Evolutionary conservation across 2,797 vertebrate genomes (phyloP).

Genomic region (Sandelia bainsii): DNA sequence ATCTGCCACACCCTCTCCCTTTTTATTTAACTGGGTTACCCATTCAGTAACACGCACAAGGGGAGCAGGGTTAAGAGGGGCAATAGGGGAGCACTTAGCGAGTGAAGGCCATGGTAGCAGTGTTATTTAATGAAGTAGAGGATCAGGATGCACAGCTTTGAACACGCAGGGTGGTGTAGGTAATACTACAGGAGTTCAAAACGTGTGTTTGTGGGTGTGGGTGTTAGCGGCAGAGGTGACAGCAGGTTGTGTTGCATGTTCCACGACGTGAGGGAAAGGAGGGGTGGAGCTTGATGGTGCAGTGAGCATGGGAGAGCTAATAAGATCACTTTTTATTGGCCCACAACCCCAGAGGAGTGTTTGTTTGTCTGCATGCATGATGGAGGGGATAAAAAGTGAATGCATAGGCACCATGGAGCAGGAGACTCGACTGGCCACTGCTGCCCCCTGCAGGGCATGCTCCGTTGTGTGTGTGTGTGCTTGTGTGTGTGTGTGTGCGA

Average conservation of each 20-base stretch:
- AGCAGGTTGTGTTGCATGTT: conserved; percentile 70
- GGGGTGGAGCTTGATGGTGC: conserved; percentile 57
- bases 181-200: conserved; percentile 54
- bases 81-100: conserved; percentile 76
- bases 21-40: conserved; percentile 69
- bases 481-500: background rate
- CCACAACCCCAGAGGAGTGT: conserved; percentile 77
- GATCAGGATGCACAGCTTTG: conserved; percentile 68
- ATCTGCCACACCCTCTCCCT: conserved; percentile 37
- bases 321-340: conserved; percentile 82
- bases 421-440: conserved; percentile 74
- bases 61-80: conserved; percentile 67
- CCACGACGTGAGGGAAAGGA: conserved; percentile 53
- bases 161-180: conserved; percentile 61
- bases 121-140: conserved; percentile 82
- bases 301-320: conserved; percentile 66
- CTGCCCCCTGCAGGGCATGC: conserved; percentile 82
- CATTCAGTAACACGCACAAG: conserved; percentile 61
- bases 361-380: conserved; percentile 82
- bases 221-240: conserved; percentile 58
- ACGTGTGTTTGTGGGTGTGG: conserved; percentile 45
- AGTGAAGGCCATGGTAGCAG: conserved; percentile 70
- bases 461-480: conserved; percentile 20
- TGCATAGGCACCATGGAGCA: conserved; percentile 59
- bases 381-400: conserved; percentile 77